Evolutionary conservation across 2,113 vertebrate genomes (phyloP).

Genomic region (Stegastes partitus): DNA sequence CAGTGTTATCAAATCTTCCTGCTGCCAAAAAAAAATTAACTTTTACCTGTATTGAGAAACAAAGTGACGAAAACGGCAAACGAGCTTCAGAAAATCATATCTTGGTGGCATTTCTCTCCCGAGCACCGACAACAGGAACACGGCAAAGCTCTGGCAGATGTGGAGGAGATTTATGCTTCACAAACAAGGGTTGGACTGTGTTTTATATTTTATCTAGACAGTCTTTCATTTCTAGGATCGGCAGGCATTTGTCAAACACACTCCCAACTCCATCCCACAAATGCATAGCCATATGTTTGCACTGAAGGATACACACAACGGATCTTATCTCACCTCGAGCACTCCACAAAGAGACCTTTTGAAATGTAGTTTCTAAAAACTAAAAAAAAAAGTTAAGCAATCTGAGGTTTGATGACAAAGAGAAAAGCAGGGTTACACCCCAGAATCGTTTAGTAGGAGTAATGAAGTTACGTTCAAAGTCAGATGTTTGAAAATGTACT

Average conservation of each 20-base stretch:
- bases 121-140: neutral
- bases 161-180: neutral
- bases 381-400: too few relatives aligned
- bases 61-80: neutral
- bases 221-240: constrained; percentile 8
- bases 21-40: neutral
- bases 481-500: too few relatives aligned
- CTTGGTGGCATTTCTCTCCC: constrained; percentile 39
- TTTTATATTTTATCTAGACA: neutral
- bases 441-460: too few relatives aligned
- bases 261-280: neutral
- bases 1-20: too few relatives aligned
- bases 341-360: neutral
- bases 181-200: neutral
- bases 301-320: neutral
- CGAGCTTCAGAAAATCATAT: constrained; percentile 35
- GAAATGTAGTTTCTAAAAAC: too few relatives aligned
- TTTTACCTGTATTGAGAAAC: constrained; percentile 51
- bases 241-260: constrained; percentile 32
- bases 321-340: neutral
- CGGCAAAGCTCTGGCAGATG: neutral
- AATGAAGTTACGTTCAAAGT: too few relatives aligned
- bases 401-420: too few relatives aligned
- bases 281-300: neutral
- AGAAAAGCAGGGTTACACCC: too few relatives aligned